Conservation (phyloP, 2,113 vertebrate species). For the Lepus europaeus region DNA sequence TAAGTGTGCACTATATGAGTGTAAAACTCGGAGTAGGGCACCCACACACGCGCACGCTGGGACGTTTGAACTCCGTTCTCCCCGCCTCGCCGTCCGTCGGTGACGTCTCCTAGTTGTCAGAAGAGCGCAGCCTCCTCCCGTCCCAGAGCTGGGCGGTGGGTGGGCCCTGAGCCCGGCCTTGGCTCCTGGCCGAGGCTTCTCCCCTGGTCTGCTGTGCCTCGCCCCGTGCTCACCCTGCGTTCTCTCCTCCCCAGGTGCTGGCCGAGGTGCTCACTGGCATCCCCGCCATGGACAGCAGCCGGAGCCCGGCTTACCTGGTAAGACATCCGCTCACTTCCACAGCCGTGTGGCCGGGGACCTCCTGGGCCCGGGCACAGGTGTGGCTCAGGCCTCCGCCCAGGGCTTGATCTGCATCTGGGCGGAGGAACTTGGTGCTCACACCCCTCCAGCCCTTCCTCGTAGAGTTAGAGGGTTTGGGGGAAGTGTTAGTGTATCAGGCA, state of each 20-base stretch:
- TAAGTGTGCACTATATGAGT: background rate
- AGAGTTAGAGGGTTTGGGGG: background rate
- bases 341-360: background rate
- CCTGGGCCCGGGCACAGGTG: background rate
- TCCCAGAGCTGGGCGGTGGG: too few species aligned
- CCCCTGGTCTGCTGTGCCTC: background rate
- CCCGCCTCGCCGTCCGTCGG: background rate
- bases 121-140: too few species aligned
- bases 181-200: background rate
- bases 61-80: conserved; percentile 20
- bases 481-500: background rate
- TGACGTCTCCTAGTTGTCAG: background rate
- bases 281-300: conserved; percentile 86
- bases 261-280: conserved; percentile 88
- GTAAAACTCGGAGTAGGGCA: background rate
- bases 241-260: conserved; percentile 85
- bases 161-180: background rate
- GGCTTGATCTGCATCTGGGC: conserved; percentile 9
- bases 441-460: background rate
- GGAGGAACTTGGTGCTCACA: background rate
- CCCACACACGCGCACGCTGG: too few species aligned
- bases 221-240: background rate
- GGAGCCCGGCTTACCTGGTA: conserved; percentile 88
- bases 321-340: conserved; percentile 43
- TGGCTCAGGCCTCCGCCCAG: background rate